These are phyloP conservation scores for Ivindomyrus marchei DNA, from an alignment of 2,113 vertebrate genomes.

Conservation along the genomic window DNA sequence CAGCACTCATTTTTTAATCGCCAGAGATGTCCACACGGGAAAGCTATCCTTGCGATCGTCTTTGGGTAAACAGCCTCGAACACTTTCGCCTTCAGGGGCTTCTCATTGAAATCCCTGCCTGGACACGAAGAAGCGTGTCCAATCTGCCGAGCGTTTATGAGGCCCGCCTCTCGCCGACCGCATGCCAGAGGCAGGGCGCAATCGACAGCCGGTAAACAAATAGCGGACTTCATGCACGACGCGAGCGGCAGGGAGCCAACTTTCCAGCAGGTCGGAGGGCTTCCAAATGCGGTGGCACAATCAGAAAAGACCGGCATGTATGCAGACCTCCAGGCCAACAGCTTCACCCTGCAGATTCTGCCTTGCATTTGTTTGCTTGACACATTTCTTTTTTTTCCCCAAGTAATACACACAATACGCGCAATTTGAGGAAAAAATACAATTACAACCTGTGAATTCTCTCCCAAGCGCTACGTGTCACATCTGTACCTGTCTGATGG, in stretches of 20 bases:
- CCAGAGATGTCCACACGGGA: background rate
- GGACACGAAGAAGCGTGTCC: background rate
- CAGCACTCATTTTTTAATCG: background rate
- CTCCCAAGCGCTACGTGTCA: background rate
- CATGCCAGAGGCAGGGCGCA: background rate
- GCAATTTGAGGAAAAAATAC: conserved; percentile 1
- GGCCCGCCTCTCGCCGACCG: background rate
- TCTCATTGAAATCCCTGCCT: background rate
- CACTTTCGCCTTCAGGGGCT: background rate
- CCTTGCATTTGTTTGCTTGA: background rate
- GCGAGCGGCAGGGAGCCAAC: background rate
- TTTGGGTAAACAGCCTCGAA: background rate
- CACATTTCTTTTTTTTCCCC: background rate
- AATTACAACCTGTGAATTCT: conserved; percentile 3
- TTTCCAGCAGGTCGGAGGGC: background rate
- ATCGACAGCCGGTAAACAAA: background rate
- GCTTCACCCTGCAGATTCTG: background rate
- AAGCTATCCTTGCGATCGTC: conserved; percentile 2
- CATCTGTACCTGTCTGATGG: background rate
- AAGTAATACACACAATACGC: background rate
- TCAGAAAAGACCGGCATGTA: background rate
- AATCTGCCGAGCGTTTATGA: background rate
- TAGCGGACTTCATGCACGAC: background rate
- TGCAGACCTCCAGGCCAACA: background rate
- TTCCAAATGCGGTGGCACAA: background rate